Evolutionary conservation across 2,113 vertebrate species (phyloP).

Genomic region (Sialia sialis): DNA sequence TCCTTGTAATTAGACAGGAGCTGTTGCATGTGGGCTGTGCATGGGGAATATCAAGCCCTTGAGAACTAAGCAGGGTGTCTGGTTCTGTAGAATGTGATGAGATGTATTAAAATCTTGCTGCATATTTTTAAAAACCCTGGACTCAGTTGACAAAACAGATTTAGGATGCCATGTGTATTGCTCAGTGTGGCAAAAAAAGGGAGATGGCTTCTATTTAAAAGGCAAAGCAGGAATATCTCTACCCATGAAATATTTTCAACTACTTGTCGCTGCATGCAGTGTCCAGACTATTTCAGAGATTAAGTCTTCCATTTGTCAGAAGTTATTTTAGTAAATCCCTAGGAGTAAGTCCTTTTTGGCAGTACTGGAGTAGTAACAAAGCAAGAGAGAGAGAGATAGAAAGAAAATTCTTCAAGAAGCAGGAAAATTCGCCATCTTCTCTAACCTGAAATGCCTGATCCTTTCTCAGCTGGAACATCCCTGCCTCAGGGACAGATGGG

Average conservation of each 20-base stretch:
- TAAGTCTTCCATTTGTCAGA: background rate
- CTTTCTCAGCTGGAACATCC: background rate
- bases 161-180: background rate
- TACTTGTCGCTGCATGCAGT: background rate
- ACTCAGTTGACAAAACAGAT: slow-evolving; percentile 2
- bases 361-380: background rate
- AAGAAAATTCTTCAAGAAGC: background rate
- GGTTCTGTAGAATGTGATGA: background rate
- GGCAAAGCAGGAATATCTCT: background rate
- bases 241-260: background rate
- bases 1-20: background rate
- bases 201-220: background rate
- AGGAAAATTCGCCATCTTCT: background rate
- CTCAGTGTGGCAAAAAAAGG: background rate
- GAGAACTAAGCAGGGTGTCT: slow-evolving; percentile 29
- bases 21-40: slow-evolving; percentile 1
- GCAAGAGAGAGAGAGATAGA: background rate
- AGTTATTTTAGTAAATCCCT: background rate
- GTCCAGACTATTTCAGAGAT: background rate
- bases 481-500: background rate
- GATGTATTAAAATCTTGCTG: slow-evolving; percentile 11
- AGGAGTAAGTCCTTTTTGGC: background rate
- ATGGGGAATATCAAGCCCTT: background rate
- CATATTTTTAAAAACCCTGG: background rate
- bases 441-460: background rate